These are phyloP conservation scores for Metridium senile DNA, from an alignment of 92 coral and sea anemone genomes.

Conservation along the genomic window DNA sequence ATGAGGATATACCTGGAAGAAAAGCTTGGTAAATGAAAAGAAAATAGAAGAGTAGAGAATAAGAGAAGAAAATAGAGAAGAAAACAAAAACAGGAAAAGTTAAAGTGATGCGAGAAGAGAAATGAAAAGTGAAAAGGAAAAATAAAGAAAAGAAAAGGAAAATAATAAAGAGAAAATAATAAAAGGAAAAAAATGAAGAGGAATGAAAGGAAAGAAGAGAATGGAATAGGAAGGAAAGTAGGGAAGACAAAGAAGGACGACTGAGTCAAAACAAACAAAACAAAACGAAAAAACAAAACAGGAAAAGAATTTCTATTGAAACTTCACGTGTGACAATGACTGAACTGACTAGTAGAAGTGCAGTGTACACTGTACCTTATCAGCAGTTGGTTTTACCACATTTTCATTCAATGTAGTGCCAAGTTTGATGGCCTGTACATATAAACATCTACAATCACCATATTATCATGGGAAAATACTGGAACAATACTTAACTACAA, in stretches of 20 bases:
- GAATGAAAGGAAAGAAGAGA: neutral
- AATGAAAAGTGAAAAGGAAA: no score
- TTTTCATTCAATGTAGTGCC: constrained; percentile 94
- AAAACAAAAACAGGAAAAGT: no score
- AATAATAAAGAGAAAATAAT: neutral
- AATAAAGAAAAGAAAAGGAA: no score
- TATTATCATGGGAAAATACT: no score
- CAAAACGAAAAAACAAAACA: neutral
- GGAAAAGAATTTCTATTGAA: neutral
- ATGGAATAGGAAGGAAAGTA: neutral
- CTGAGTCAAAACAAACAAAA: no score
- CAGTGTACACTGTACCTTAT: constrained; percentile 56
- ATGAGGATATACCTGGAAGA: no score
- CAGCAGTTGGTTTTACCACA: constrained; percentile 94
- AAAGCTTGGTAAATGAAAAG: no score
- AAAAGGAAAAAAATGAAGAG: neutral
- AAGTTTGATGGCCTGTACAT: constrained; percentile 83
- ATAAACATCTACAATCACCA: neutral
- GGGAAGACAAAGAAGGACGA: no score
- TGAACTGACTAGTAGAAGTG: neutral
- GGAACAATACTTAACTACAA: no score
- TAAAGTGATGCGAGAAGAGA: no score
- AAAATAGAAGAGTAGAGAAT: no score
- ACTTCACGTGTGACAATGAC: neutral
- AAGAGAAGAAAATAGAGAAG: no score